Evolutionary conservation across 2,113 vertebrate species (phyloP).

Genomic region (Melanocharis versteri): DNA sequence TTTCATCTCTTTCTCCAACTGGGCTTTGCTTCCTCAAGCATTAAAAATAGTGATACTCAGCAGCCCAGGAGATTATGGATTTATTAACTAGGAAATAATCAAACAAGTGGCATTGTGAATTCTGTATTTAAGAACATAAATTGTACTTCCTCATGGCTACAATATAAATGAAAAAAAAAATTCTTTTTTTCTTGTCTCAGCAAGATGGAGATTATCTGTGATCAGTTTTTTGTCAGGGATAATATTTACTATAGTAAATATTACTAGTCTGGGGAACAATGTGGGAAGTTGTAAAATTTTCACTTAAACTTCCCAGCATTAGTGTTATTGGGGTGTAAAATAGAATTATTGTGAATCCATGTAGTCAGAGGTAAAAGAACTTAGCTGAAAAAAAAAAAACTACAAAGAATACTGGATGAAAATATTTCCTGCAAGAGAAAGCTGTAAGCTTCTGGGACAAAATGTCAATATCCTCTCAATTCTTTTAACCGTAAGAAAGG

Average conservation of each 20-base stretch:
- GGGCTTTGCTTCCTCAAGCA: neutral
- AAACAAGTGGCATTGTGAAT: neutral
- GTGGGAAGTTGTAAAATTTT: neutral
- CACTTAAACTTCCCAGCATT: neutral
- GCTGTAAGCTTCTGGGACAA: neutral
- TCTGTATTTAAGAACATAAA: neutral
- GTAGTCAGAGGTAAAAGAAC: neutral
- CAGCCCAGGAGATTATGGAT: neutral
- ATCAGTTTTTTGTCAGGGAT: neutral
- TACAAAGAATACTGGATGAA: neutral
- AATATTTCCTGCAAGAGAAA: neutral
- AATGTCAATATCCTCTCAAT: neutral
- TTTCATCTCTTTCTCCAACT: neutral
- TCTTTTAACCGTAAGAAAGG: neutral
- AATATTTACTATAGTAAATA: neutral
- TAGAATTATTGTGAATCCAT: neutral
- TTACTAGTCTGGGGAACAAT: neutral
- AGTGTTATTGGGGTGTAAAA: neutral
- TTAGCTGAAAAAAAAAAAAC: neutral
- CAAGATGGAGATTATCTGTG: neutral
- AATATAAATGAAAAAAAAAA: neutral
- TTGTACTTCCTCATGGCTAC: neutral
- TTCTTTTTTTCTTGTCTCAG: neutral
- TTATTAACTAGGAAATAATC: slow-evolving; percentile 11
- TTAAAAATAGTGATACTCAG: neutral